Percentiles rank a stretch among this genome's conserved stretches.
Conservation (phyloP, 2,888 invertebrate species). For the Ectropis crepuscularia region DNA sequence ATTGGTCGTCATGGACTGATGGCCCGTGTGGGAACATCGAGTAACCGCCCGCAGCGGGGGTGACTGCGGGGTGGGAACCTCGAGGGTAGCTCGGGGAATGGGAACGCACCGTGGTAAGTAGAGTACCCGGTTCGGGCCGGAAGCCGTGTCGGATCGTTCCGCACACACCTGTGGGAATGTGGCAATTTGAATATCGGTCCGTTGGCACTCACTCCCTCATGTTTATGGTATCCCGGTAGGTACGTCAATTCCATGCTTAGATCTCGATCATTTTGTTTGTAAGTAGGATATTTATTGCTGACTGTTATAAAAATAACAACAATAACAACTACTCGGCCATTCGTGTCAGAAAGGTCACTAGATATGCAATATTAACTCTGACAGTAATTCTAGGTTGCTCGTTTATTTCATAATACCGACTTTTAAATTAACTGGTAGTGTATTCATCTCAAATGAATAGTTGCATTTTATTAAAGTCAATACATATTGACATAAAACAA, state of each 20-base stretch:
- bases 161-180: constrained; percentile 79
- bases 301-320: no score
- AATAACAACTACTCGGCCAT: no score
- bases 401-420: no score
- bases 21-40: constrained; percentile 75
- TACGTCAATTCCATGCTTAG: constrained; percentile 7
- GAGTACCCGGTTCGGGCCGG: constrained; percentile 70
- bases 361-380: no score
- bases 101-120: constrained; percentile 60
- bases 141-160: constrained; percentile 76
- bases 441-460: constrained; percentile 35
- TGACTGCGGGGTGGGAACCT: constrained; percentile 44
- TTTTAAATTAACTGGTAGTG: constrained; percentile 1
- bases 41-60: constrained; percentile 47
- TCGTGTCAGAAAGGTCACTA: no score
- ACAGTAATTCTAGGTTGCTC: no score
- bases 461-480: no score
- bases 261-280: neutral
- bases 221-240: constrained; percentile 46
- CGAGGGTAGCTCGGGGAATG: constrained; percentile 46
- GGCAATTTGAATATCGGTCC: constrained; percentile 66
- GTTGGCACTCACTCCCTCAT: constrained; percentile 44
- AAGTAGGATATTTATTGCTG: neutral
- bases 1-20: constrained; percentile 69
- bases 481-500: no score